Evolutionary conservation across 2,113 vertebrate species (phyloP), one percentile per base, ranked within the genome.

Genomic region (Pluvialis apricaria): DNA sequence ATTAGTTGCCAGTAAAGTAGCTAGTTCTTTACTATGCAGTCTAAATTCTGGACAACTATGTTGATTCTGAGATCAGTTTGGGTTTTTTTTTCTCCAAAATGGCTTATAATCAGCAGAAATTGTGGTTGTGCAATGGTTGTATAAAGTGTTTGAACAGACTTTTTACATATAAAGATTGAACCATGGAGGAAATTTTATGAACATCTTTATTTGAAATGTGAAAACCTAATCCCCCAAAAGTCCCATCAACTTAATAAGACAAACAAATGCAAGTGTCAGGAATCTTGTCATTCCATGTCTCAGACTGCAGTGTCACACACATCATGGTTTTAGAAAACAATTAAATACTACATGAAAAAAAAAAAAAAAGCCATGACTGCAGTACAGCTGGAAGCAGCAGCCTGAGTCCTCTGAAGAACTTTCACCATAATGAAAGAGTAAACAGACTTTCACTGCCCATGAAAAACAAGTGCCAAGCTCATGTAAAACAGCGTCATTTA

Each of bases 391-490:
- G 26, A 82, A 84, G 49, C 13, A 77, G 28, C 16, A 69, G 4
- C 17, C 7, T 77, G 29, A 49, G 19, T 82, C 11, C 38, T 71
- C 15, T 51, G 21, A 70, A 58, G 15, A 40, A 25, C 21, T 82
- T 92, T 52, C 25, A n/a, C 5, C 3, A 8, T 44, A 71, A 52
- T 6, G 7, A n/a, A n/a, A 42, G 18, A 47, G 15, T 15, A 78
- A 84, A 40, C 3, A 69, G 9, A 38, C 5, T 42, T 91, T 60
- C 32, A 61, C 5, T 69, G 18, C 32, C 38, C 55, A 10, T 0
- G 0, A 58, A 86, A 86, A 26, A 2, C 10, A 86, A 54, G 10
- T 24, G 3, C 7, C 28, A 4, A 42, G 2, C 0, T 75, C 31
- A 22, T 10, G 0, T 47, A 55, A 64, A 81, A 16, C 8, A 22